A percentile compares a stretch with the other conserved stretches of the same genome.
Conservation (phyloP, 2,888 invertebrate genomes). For the Cephonodes hylas region DNA sequence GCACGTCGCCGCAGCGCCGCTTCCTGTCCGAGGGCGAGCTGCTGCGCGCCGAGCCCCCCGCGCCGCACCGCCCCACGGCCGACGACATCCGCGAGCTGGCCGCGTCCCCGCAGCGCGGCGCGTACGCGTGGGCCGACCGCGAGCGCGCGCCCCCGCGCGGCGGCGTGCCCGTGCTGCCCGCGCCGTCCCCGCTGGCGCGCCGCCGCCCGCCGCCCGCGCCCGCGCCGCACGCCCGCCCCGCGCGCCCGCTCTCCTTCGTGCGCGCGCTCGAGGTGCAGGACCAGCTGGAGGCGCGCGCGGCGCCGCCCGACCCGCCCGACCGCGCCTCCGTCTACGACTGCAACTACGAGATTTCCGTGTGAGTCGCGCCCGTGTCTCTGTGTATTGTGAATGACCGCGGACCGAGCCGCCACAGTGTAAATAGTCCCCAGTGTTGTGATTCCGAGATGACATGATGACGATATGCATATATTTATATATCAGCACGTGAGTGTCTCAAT, state of each 20-base stretch:
- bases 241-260: slow-evolving; percentile 93
- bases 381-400: slow-evolving; percentile 62
- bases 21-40: slow-evolving; percentile 92
- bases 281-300: slow-evolving; percentile 89
- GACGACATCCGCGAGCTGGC: slow-evolving; percentile 94
- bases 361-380: slow-evolving; percentile 71
- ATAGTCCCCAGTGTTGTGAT: slow-evolving; percentile 74
- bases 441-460: slow-evolving; percentile 51
- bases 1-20: slow-evolving; percentile 86
- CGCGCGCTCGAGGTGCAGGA: slow-evolving; percentile 94
- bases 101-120: slow-evolving; percentile 89
- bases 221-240: slow-evolving; percentile 74
- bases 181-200: slow-evolving; percentile 52
- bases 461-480: slow-evolving; percentile 19
- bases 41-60: slow-evolving; percentile 86
- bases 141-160: slow-evolving; percentile 53
- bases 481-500: slow-evolving; percentile 29
- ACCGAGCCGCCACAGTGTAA: slow-evolving; percentile 50
- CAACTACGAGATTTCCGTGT: slow-evolving; percentile 97
- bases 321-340: slow-evolving; percentile 95
- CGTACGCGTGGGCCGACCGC: slow-evolving; percentile 78
- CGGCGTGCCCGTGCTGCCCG: slow-evolving; percentile 58
- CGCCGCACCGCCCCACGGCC: slow-evolving; percentile 81
- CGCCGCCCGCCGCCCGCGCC: slow-evolving; percentile 73
- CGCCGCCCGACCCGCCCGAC: slow-evolving; percentile 83